A percentile compares a stretch with the other conserved stretches of the same genome.
Conservation (phyloP, 2,113 vertebrate genomes). For the Gambusia affinis region DNA sequence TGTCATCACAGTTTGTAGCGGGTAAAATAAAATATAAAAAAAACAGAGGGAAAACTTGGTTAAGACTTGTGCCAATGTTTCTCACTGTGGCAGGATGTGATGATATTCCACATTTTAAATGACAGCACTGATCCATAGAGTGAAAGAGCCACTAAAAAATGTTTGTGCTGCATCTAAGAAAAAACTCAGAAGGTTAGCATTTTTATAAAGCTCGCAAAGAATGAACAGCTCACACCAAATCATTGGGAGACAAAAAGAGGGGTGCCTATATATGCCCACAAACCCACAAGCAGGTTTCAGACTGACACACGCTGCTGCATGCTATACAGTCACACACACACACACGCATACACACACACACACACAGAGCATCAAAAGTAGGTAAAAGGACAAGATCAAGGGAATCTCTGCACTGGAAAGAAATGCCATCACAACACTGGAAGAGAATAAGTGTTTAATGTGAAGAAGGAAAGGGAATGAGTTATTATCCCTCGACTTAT, state of each 20-base stretch:
- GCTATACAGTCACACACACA: conserved; percentile 17
- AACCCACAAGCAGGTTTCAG: background rate
- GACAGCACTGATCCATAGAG: conserved; percentile 14
- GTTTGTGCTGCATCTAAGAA: conserved; percentile 10
- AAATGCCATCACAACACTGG: conserved; percentile 29
- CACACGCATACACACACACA: background rate
- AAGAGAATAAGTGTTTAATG: conserved; percentile 55
- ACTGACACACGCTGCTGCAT: background rate
- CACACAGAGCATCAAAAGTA: conserved; percentile 46
- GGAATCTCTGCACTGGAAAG: conserved; percentile 31
- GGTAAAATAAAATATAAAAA: background rate
- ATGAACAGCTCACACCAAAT: conserved; percentile 50
- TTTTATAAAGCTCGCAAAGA: conserved; percentile 11
- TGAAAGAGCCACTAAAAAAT: conserved; percentile 12
- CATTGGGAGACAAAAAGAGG: conserved; percentile 13
- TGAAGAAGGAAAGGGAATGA: background rate
- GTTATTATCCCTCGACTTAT: conserved; percentile 22
- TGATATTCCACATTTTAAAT: background rate
- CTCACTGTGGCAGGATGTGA: too few relatives aligned
- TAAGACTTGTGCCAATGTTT: background rate
- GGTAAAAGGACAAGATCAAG: conserved; percentile 62
- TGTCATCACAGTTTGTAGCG: conserved; percentile 5
- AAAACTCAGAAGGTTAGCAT: conserved; percentile 13
- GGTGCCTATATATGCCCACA: conserved; percentile 10
- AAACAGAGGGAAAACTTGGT: background rate